Percentiles rank a stretch among this genome's conserved stretches.
Evolutionary conservation across 2,797 vertebrate species (phyloP).

Genomic region (Chrysocyon brachyurus): DNA sequence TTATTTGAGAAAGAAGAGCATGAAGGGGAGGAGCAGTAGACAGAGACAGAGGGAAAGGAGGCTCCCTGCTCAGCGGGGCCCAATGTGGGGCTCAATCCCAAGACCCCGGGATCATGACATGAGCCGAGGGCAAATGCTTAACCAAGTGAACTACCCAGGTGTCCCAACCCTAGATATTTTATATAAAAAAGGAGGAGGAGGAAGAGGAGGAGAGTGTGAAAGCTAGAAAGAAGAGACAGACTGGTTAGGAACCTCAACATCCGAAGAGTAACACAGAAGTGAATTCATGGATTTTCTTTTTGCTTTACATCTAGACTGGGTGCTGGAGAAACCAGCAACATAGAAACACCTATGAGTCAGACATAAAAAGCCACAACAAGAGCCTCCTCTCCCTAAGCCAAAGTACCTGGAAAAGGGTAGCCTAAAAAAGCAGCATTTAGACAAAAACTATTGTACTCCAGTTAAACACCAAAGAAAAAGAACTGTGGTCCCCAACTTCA

Average conservation of each 20-base stretch:
- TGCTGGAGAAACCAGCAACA: neutral
- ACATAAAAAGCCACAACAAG: neutral
- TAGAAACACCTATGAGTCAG: neutral
- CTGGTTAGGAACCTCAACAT: neutral
- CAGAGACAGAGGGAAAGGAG: too few species aligned
- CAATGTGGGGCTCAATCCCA: too few species aligned
- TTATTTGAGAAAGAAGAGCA: too few species aligned
- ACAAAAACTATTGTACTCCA: neutral
- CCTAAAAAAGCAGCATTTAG: neutral
- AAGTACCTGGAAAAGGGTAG: neutral
- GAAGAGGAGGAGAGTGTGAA: neutral
- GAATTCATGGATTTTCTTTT: neutral
- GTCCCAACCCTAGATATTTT: neutral
- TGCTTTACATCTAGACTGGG: neutral
- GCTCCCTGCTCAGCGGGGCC: too few species aligned
- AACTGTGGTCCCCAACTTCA: neutral
- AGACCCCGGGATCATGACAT: too few species aligned
- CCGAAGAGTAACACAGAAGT: neutral
- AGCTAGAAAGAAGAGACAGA: neutral
- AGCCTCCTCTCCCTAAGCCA: neutral
- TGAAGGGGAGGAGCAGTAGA: too few species aligned
- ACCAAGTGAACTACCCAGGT: too few species aligned
- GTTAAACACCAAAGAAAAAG: neutral
- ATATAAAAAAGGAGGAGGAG: neutral
- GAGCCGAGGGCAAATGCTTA: too few species aligned